These are phyloP conservation scores for Coelopa frigida DNA, from an alignment of 1,140 invertebrate genomes.

Conservation along the genomic window DNA sequence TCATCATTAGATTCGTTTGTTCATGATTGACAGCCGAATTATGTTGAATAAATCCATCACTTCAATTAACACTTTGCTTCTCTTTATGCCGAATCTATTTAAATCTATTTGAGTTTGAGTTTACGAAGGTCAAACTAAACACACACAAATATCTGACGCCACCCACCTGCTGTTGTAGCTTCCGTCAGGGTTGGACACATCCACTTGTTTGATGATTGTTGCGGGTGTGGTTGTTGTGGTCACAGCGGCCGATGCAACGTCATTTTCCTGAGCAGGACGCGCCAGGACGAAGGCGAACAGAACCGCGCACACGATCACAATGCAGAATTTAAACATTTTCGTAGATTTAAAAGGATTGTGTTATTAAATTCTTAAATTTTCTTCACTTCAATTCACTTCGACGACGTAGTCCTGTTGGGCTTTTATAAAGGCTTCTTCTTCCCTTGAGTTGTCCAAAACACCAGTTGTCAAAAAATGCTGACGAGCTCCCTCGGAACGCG, in stretches of 20 bases:
- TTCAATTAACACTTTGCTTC: not conserved
- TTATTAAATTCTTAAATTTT: not conserved
- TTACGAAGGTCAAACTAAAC: not conserved
- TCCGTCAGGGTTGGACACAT: conserved; percentile 42
- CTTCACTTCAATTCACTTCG: too few relatives aligned
- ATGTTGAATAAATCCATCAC: not conserved
- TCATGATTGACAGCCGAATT: not conserved
- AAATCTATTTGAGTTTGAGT: not conserved
- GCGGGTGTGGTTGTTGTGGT: conserved; percentile 31
- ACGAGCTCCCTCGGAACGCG: too few relatives aligned
- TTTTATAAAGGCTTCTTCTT: too few relatives aligned
- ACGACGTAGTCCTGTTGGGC: too few relatives aligned
- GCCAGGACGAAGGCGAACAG: conserved; percentile 30
- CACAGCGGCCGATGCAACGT: conserved; percentile 12
- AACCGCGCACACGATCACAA: conserved; percentile 28
- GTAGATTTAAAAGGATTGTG: too few relatives aligned
- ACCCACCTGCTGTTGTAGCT: conserved; percentile 40
- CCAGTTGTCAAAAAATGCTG: too few relatives aligned
- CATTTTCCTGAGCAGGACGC: conserved; percentile 28
- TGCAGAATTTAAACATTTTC: conserved; percentile 34
- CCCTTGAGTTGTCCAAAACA: too few relatives aligned
- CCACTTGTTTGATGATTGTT: conserved; percentile 42
- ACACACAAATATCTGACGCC: not conserved
- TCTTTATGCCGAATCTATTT: not conserved
- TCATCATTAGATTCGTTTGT: not conserved